Percentiles rank a stretch among this genome's conserved stretches.
phyloP scores from a whole-genome alignment of 1,140 invertebrate genomes.

The Pachypeltis micranthus region DNA sequence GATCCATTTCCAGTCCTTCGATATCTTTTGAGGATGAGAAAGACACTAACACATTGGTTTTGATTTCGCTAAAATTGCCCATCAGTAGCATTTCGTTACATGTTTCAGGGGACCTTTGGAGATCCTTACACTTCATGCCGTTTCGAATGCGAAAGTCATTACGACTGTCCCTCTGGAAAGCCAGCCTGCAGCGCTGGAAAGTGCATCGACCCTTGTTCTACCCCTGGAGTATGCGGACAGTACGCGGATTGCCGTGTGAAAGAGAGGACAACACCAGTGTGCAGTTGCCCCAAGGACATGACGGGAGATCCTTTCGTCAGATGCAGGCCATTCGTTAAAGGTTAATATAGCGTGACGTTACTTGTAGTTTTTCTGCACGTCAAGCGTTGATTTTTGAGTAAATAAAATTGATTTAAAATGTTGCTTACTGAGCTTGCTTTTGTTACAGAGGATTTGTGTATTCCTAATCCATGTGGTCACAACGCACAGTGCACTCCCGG shows the following conservation, averaged over 20 bases:
- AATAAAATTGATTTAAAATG: not conserved
- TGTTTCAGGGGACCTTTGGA: slow-evolving; percentile 53
- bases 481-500: slow-evolving; percentile 73
- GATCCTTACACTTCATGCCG: slow-evolving; percentile 57
- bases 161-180: slow-evolving; percentile 59
- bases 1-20: too few species aligned
- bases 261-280: slow-evolving; percentile 59
- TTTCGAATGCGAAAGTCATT: slow-evolving; percentile 58
- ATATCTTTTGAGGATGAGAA: too few species aligned
- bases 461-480: slow-evolving; percentile 69
- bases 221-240: slow-evolving; percentile 55
- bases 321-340: slow-evolving; percentile 64
- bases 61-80: too few species aligned
- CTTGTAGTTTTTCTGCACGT: too few species aligned
- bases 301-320: slow-evolving; percentile 72
- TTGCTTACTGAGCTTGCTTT: not conserved
- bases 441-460: slow-evolving; percentile 58
- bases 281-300: slow-evolving; percentile 74
- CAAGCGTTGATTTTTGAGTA: too few species aligned
- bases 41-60: too few species aligned
- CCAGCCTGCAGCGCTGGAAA: slow-evolving; percentile 69
- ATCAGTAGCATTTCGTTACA: too few species aligned
- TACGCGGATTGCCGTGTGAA: slow-evolving; percentile 67
- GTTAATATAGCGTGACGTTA: slow-evolving; percentile 38
- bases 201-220: slow-evolving; percentile 64